Evolutionary conservation across 2,113 vertebrate genomes (phyloP), one percentile per base, ranked within the genome.

Genomic region (Nothocercus nigrocapillus): DNA sequence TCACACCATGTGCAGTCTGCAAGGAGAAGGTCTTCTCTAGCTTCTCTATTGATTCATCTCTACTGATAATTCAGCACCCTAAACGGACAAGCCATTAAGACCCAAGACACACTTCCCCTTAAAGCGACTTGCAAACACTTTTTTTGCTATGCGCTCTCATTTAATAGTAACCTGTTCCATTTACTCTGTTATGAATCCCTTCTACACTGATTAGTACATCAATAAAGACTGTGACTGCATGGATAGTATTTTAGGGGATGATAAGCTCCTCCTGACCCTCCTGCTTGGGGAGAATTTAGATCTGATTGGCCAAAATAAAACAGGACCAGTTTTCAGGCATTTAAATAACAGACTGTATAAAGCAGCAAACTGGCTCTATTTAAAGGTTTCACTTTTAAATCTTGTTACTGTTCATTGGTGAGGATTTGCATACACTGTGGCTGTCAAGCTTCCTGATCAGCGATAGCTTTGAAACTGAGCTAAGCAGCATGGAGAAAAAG

Each of bases 361-460:
- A 94, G 61, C 95, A 95, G 96, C 63, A 91, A 86, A 95, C 80
- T 51, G 63, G 49, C 49, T 89, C 75, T 96, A 84, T 93, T 79
- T 53, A 95, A 90, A 90, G 85, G 66, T 83, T 95, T 94, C 82
- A 92, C 88, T 96, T 97, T 96, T 90, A 96, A 95, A 96, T 95
- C 94, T 92, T 79, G 79, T 97, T 97, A 92, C 80, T 95, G 89
- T 90, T 97, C 94, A 95, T 97, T 92, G 91, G 82, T 83, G 95
- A 96, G 95, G 93, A 96, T 97, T 97, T 96, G 88, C 88, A 95
- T 96, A 97, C 53, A 88, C 74, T 74, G 47, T 53, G 88, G 83
- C 93, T 97, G 95, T 97, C 94, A 97, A 94, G 93, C 91, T 90
- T 95, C 64, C 88, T 92, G 90, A 93, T 97, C 95, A 95, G 86